Percentiles rank a stretch among this genome's conserved stretches.
Evolutionary conservation across 2,797 vertebrate species (phyloP).

Genomic region (Pseudopleuronectes americanus): DNA sequence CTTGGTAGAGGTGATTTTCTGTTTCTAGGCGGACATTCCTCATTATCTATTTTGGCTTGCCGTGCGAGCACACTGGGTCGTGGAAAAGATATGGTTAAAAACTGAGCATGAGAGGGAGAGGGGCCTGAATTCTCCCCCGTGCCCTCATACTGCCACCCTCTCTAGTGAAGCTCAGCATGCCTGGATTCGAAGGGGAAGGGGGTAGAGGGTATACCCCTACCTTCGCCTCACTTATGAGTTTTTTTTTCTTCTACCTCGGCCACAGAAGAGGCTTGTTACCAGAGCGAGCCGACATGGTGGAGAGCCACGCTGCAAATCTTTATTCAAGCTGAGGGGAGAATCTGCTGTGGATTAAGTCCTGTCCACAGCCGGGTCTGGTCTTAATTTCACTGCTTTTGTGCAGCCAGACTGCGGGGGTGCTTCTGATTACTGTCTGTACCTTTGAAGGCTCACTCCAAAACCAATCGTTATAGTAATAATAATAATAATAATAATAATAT

Average conservation of each 20-base stretch:
- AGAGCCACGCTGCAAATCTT: constrained; percentile 89
- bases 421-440: constrained; percentile 79
- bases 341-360: constrained; percentile 94
- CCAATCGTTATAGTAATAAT: constrained; percentile 56
- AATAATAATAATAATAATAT: constrained; percentile 34
- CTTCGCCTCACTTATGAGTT: constrained; percentile 84
- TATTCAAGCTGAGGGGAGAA: constrained; percentile 90
- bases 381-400: constrained; percentile 94
- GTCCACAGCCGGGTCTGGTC: constrained; percentile 92
- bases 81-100: constrained; percentile 74
- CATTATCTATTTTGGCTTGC: constrained; percentile 81
- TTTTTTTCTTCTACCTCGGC: constrained; percentile 50
- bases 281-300: constrained; percentile 85
- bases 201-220: constrained; percentile 76
- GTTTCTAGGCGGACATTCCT: constrained; percentile 81
- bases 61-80: constrained; percentile 65
- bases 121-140: constrained; percentile 54
- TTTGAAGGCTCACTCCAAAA: constrained; percentile 69
- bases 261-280: constrained; percentile 94
- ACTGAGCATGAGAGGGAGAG: constrained; percentile 52
- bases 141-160: constrained; percentile 42
- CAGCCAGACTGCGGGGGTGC: constrained; percentile 90
- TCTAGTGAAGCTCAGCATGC: constrained; percentile 68
- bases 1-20: constrained; percentile 80
- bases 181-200: constrained; percentile 61